Evolutionary conservation across 2,113 vertebrate species (phyloP).

Genomic region (Eidolon helvum): DNA sequence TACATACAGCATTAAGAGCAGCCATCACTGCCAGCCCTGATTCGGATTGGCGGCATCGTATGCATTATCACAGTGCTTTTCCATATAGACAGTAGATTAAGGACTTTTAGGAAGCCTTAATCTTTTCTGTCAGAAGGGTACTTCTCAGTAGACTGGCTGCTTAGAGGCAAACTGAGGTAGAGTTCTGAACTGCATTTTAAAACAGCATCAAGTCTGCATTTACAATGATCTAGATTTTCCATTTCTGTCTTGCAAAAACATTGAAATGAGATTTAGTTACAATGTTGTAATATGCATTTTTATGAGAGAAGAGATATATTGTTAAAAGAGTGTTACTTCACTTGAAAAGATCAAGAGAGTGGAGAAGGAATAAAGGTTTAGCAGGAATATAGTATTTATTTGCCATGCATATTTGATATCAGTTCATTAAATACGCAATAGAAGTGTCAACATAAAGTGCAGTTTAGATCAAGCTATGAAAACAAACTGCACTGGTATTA

Average conservation of each 20-base stretch:
- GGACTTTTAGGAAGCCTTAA: slow-evolving; percentile 64
- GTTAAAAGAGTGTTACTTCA: slow-evolving; percentile 63
- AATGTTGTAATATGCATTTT: slow-evolving; percentile 75
- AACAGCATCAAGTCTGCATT: background rate
- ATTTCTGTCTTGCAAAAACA: slow-evolving; percentile 71
- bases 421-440: slow-evolving; percentile 84
- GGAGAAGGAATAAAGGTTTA: slow-evolving; percentile 76
- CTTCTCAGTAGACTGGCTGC: slow-evolving; percentile 58
- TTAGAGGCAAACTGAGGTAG: slow-evolving; percentile 60
- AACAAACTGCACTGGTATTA: slow-evolving; percentile 80
- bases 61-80: background rate
- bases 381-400: slow-evolving; percentile 84
- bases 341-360: slow-evolving; percentile 69
- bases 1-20: background rate
- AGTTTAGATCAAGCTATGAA: slow-evolving; percentile 84
- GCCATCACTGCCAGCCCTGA: background rate
- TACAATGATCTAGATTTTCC: slow-evolving; percentile 68
- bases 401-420: slow-evolving; percentile 87
- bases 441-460: slow-evolving; percentile 87
- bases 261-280: slow-evolving; percentile 78
- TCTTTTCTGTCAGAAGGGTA: slow-evolving; percentile 63
- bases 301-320: slow-evolving; percentile 80
- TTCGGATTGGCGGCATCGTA: background rate
- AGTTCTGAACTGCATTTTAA: slow-evolving; percentile 68
- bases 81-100: slow-evolving; percentile 52